phyloP scores from a whole-genome alignment of 2,888 invertebrate species.

The Epinotia brunnichana region DNA sequence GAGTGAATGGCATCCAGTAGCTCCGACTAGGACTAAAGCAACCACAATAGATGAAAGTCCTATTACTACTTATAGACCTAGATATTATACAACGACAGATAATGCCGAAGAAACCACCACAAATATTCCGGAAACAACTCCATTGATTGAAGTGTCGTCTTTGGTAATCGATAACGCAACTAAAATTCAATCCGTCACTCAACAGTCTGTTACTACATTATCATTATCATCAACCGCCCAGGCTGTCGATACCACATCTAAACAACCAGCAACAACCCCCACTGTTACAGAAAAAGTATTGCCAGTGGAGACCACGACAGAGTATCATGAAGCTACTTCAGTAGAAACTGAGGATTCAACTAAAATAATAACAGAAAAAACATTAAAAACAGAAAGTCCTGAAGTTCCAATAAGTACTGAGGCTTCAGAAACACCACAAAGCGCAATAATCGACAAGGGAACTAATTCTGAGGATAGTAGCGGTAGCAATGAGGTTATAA shows the following conservation, averaged over 20 bases:
- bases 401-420: slow-evolving; percentile 51
- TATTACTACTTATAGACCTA: slow-evolving; percentile 77
- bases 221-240: slow-evolving; percentile 49
- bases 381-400: slow-evolving; percentile 51
- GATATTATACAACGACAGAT: slow-evolving; percentile 66
- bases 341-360: slow-evolving; percentile 64
- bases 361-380: slow-evolving; percentile 65
- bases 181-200: slow-evolving; percentile 46
- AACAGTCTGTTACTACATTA: slow-evolving; percentile 43
- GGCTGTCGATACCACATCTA: slow-evolving; percentile 46
- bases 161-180: slow-evolving; percentile 60
- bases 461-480: slow-evolving; percentile 69
- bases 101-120: slow-evolving; percentile 64
- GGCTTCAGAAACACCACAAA: slow-evolving; percentile 49
- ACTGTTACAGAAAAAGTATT: slow-evolving; percentile 49
- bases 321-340: slow-evolving; percentile 59
- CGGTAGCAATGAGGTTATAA: slow-evolving; percentile 71
- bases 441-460: slow-evolving; percentile 50
- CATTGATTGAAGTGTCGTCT: slow-evolving; percentile 67
- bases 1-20: slow-evolving; percentile 64
- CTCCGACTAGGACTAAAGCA: slow-evolving; percentile 64
- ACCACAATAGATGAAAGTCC: slow-evolving; percentile 62
- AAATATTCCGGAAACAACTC: slow-evolving; percentile 61
- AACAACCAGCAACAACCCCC: slow-evolving; percentile 38
- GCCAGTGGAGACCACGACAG: slow-evolving; percentile 48